Evolutionary conservation across 53 echinoderm and acorn worm species (phyloP).

Genomic region (Apostichopus leukothele): DNA sequence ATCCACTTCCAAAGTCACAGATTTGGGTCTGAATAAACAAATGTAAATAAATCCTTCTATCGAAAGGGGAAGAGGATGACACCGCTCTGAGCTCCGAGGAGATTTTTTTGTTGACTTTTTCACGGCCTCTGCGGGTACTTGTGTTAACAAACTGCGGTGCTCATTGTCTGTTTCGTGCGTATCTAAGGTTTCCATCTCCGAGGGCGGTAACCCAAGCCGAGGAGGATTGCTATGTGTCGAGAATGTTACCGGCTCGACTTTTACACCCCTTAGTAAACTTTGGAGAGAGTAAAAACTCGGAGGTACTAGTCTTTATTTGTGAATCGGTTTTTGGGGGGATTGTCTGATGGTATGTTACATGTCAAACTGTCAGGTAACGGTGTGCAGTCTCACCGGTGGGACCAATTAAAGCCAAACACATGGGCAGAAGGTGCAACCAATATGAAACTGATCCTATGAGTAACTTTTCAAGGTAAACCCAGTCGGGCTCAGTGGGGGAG

Average conservation of each 20-base stretch:
- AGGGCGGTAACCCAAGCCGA: too few relatives aligned
- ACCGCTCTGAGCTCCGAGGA: background rate
- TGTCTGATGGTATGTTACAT: background rate
- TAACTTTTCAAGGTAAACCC: background rate
- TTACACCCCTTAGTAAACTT: too few relatives aligned
- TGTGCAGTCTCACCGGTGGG: conserved; percentile 6
- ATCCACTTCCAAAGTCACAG: background rate
- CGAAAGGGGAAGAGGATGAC: background rate
- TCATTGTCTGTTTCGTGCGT: too few relatives aligned
- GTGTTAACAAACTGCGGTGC: background rate
- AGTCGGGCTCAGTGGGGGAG: background rate
- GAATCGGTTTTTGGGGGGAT: background rate
- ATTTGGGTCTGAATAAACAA: background rate
- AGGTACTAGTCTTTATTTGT: background rate
- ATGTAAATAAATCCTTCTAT: background rate
- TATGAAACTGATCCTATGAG: background rate
- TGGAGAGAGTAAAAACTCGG: background rate
- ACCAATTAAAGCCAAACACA: conserved; percentile 29
- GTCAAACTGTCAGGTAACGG: background rate
- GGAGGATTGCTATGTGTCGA: too few relatives aligned
- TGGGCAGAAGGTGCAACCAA: background rate
- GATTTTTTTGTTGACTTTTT: background rate
- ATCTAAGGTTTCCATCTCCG: too few relatives aligned
- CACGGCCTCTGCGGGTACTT: background rate
- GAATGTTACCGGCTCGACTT: too few relatives aligned